A percentile compares a stretch with the other conserved stretches of the same genome.
Conservation (phyloP, 2,113 vertebrate species). For the Scolopax mira region DNA sequence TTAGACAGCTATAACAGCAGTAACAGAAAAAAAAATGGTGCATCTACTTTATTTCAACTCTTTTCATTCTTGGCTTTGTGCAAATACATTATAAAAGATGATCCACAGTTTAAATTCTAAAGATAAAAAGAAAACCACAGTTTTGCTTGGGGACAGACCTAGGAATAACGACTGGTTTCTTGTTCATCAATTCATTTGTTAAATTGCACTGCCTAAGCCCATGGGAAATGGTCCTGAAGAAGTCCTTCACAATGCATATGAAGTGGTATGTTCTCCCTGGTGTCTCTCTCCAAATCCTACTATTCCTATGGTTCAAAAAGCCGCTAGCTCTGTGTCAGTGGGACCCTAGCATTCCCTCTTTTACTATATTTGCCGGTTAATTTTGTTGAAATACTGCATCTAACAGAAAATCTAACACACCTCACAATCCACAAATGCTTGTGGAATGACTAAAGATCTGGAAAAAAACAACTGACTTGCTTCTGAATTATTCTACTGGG, state of each 20-base stretch:
- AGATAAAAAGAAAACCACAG: neutral
- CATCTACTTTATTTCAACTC: neutral
- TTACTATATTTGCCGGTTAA: neutral
- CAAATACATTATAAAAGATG: neutral
- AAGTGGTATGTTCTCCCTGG: neutral
- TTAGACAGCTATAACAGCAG: neutral
- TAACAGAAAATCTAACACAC: neutral
- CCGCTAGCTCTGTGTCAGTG: neutral
- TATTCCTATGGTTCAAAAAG: neutral
- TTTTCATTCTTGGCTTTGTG: neutral
- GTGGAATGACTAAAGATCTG: neutral
- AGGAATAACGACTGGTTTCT: neutral
- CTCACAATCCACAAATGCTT: neutral
- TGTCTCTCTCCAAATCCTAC: neutral
- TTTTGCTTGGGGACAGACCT: neutral
- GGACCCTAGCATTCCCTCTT: neutral
- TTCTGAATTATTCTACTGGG: neutral
- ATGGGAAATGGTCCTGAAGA: neutral
- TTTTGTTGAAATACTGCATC: neutral
- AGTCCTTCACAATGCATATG: neutral
- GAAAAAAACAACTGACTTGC: neutral
- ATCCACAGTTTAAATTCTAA: neutral
- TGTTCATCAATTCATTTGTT: neutral
- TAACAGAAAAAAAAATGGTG: neutral
- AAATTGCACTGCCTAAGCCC: neutral